Conservation (phyloP, 2,797 vertebrate species). For the Darevskia mixta region DNA sequence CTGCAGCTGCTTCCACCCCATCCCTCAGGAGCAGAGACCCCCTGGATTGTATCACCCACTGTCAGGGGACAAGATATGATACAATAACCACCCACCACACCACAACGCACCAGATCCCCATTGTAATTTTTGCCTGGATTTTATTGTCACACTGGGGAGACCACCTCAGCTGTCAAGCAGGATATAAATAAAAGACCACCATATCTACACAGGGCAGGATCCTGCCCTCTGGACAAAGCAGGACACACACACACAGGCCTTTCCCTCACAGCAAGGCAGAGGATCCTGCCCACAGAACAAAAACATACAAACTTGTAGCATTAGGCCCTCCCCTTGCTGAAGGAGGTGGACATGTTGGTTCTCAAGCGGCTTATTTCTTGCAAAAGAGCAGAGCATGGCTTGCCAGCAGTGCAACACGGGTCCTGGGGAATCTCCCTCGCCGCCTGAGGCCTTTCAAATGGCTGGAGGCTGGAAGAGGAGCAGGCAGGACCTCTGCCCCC, state of each 20-base stretch:
- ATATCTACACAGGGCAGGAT: background rate
- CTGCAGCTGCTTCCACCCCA: background rate
- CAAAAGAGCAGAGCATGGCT: background rate
- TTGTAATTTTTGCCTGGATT: background rate
- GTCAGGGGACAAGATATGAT: background rate
- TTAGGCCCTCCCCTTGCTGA: no score
- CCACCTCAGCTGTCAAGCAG: background rate
- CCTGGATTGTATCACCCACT: no score
- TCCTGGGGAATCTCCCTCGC: background rate
- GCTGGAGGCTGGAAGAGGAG: background rate
- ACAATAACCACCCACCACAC: no score
- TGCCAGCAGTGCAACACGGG: background rate
- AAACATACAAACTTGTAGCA: background rate
- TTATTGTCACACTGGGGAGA: background rate
- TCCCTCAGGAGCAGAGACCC: background rate
- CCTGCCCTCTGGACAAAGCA: background rate
- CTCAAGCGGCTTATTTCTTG: background rate
- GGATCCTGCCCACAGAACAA: background rate
- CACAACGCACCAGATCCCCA: no score
- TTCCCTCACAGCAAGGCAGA: background rate
- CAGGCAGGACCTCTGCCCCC: no score
- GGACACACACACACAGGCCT: background rate
- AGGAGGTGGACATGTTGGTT: background rate
- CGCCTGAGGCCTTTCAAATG: background rate
- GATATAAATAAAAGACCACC: background rate